A percentile compares a stretch with the other conserved stretches of the same genome.
These are phyloP conservation scores for Paramormyrops hopkinsi DNA, from an alignment of 2,797 vertebrate genomes.

Conservation along the genomic window DNA sequence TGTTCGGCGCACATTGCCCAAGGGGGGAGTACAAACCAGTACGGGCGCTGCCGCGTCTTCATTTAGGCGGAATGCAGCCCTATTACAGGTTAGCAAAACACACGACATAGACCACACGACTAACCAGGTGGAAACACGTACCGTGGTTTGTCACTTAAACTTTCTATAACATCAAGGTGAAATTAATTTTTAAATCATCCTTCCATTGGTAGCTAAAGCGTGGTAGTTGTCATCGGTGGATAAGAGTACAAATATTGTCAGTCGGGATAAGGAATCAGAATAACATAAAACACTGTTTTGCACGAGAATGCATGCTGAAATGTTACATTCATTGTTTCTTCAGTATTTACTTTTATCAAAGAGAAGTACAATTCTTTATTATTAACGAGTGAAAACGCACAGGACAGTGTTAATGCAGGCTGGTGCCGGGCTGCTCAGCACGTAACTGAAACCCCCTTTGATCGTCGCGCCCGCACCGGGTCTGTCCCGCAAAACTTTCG, in stretches of 20 bases:
- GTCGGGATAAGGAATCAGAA: not conserved
- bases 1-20: conserved; percentile 36
- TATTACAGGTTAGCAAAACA: conserved; percentile 16
- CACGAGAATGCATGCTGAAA: not conserved
- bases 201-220: not conserved
- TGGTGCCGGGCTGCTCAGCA: not conserved
- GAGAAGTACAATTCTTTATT: not conserved
- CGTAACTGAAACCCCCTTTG: not conserved
- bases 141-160: not conserved
- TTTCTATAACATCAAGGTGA: not conserved
- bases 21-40: conserved; percentile 44
- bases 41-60: conserved; percentile 39
- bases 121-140: not conserved
- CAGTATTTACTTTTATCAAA: not conserved
- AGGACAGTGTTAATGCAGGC: not conserved
- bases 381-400: not conserved
- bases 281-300: not conserved
- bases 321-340: not conserved
- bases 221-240: not conserved
- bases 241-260: not conserved
- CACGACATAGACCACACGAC: not conserved
- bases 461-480: not conserved
- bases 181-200: not conserved
- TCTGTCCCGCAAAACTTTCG: not conserved
- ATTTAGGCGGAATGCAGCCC: conserved; percentile 26